Percentiles rank a stretch among this genome's conserved stretches.
Evolutionary conservation across 2,888 invertebrate species (phyloP).

Genomic region (Lampropteryx suffumata): DNA sequence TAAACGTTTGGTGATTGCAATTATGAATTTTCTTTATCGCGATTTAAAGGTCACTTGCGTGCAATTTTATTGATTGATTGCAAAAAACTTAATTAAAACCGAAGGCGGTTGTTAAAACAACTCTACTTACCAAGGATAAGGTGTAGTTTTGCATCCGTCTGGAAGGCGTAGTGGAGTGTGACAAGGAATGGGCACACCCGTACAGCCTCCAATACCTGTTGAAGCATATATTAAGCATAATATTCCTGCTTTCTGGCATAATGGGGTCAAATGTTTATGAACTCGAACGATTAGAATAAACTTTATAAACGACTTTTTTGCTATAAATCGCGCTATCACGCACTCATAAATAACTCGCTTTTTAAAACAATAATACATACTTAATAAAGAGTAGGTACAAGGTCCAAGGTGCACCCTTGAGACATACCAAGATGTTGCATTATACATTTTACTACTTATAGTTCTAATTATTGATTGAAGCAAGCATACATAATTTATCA

Average conservation of each 20-base stretch:
- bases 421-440: constrained; percentile 16
- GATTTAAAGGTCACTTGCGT: not conserved
- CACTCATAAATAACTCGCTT: too few species aligned
- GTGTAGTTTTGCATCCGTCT: constrained; percentile 97
- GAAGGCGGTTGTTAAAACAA: constrained; percentile 19
- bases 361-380: too few species aligned
- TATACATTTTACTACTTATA: not conserved
- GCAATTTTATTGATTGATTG: constrained; percentile 10
- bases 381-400: too few species aligned
- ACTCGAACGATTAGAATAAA: too few species aligned
- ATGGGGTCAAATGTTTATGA: too few species aligned
- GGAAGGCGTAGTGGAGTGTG: constrained; percentile 98
- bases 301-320: too few species aligned
- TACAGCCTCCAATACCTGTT: constrained; percentile 94
- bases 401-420: constrained; percentile 32
- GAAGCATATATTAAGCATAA: constrained; percentile 14
- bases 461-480: too few species aligned
- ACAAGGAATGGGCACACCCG: constrained; percentile 97
- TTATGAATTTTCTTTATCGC: too few species aligned
- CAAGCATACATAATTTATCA: not conserved
- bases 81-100: constrained; percentile 9
- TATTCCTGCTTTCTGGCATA: too few species aligned
- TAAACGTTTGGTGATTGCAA: too few species aligned
- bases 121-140: constrained; percentile 94
- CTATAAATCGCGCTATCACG: too few species aligned